These are phyloP conservation scores for Pinctada fucata DNA, from an alignment of 2,888 invertebrate genomes.

Conservation along the genomic window DNA sequence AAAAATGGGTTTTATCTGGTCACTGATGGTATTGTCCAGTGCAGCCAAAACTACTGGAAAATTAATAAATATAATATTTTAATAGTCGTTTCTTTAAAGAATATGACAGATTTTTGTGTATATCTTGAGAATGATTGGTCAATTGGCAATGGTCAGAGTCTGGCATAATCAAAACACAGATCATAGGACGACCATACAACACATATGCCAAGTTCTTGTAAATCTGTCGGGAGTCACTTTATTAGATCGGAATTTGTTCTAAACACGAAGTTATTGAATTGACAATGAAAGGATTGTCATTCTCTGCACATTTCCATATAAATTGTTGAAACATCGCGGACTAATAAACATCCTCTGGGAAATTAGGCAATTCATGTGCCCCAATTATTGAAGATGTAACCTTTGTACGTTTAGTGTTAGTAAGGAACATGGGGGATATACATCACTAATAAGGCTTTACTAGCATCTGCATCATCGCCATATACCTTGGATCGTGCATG, in stretches of 20 bases:
- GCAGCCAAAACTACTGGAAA: background rate
- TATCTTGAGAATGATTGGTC: too few relatives aligned
- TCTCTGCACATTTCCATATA: background rate
- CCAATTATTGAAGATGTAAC: background rate
- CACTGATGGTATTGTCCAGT: background rate
- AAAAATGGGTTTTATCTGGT: background rate
- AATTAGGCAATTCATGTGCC: conserved; percentile 1
- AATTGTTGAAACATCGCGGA: background rate
- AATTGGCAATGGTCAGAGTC: too few relatives aligned
- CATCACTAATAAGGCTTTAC: too few relatives aligned
- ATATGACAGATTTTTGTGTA: too few relatives aligned
- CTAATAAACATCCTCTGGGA: background rate
- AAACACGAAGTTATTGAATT: background rate
- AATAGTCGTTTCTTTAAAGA: too few relatives aligned
- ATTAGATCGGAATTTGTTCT: conserved; percentile 2
- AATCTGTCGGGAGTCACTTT: background rate
- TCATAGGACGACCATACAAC: background rate
- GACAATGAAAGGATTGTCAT: conserved; percentile 4
- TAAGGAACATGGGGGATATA: background rate
- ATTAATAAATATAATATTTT: too few relatives aligned
- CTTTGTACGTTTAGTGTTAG: background rate
- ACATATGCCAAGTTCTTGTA: background rate
- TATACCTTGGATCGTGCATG: too few relatives aligned
- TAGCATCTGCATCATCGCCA: too few relatives aligned
- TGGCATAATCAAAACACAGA: too few relatives aligned